phyloP scores from a whole-genome alignment of 2,888 invertebrate species.

The Sarcophaga caerulescens region DNA sequence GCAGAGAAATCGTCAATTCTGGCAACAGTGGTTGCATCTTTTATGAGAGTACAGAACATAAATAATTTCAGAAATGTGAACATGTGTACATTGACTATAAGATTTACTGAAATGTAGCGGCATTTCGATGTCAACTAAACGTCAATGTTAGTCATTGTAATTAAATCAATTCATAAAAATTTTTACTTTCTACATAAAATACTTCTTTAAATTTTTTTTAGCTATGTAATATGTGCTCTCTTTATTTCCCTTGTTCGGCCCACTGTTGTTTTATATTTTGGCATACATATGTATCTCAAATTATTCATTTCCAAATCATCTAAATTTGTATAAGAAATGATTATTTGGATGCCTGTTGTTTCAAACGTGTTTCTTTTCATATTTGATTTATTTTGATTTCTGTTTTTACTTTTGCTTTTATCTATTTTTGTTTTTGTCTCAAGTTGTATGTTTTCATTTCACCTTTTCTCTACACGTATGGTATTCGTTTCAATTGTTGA shows the following conservation, averaged over 20 bases:
- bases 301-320: neutral
- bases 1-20: no score
- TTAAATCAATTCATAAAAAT: no score
- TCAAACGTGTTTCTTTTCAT: constrained; percentile 30
- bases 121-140: no score
- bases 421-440: neutral
- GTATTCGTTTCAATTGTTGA: no score
- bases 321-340: constrained; percentile 38
- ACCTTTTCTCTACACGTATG: constrained; percentile 12
- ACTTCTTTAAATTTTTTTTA: neutral
- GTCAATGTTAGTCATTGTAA: no score
- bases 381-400: neutral
- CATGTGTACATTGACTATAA: no score
- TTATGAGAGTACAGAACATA: no score
- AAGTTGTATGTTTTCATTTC: constrained; percentile 30
- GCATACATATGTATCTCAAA: neutral
- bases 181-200: neutral
- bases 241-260: neutral
- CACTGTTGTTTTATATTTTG: constrained; percentile 11
- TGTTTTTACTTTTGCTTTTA: constrained; percentile 2
- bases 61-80: no score
- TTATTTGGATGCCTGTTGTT: constrained; percentile 42
- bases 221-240: neutral
- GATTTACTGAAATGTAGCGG: no score
- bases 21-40: no score